Percentiles rank a stretch among this genome's conserved stretches.
Conservation (phyloP, 2,888 invertebrate species). For the Therioaphis trifolii region DNA sequence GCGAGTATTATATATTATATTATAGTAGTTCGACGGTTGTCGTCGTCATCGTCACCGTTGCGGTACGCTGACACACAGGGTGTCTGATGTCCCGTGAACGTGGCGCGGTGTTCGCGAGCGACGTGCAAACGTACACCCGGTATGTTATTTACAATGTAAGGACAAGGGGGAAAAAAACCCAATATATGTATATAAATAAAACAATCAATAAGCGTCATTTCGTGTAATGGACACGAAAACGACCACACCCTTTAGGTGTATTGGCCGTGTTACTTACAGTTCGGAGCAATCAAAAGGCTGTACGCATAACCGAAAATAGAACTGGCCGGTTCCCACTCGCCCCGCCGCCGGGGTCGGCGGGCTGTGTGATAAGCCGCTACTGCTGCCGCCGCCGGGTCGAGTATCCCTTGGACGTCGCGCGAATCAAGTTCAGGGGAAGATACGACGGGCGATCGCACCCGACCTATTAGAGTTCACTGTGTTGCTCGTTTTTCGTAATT, state of each 20-base stretch:
- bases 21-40: conserved; percentile 5
- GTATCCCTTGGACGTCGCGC: too few species aligned
- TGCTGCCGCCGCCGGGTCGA: neutral
- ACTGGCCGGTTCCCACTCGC: neutral
- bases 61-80: too few species aligned
- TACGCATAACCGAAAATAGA: conserved; percentile 39
- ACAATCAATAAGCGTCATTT: conserved; percentile 62
- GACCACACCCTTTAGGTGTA: conserved; percentile 60
- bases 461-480: too few species aligned
- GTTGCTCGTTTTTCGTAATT: too few species aligned
- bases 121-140: neutral
- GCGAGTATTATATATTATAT: conserved; percentile 6
- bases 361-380: too few species aligned
- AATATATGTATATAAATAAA: conserved; percentile 49
- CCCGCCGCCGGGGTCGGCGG: too few species aligned
- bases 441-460: too few species aligned
- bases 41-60: neutral
- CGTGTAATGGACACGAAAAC: conserved; percentile 60
- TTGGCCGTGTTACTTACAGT: conserved; percentile 53
- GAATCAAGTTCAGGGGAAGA: too few species aligned
- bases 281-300: conserved; percentile 46
- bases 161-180: conserved; percentile 23
- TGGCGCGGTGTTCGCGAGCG: too few species aligned
- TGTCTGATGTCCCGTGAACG: neutral
- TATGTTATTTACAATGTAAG: neutral